Percentiles rank a stretch among this genome's conserved stretches.
phyloP scores from a whole-genome alignment of 2,113 vertebrate genomes.

The Acinonyx jubatus region DNA sequence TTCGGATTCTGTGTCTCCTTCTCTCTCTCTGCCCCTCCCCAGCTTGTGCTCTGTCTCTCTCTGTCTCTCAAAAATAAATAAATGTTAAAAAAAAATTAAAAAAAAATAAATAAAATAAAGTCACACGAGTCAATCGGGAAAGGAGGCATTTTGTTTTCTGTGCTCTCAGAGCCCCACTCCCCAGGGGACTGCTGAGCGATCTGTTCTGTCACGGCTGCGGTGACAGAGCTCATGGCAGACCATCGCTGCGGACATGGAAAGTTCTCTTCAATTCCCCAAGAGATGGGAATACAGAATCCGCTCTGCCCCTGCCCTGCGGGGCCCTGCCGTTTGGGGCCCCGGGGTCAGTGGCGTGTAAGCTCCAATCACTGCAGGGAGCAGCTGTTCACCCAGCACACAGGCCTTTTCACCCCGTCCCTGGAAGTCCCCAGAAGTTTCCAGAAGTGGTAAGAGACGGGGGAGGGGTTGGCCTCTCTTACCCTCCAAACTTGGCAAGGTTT shows the following conservation, averaged over 20 bases:
- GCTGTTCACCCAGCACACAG: not conserved
- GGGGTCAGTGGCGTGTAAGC: not conserved
- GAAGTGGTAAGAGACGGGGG: not conserved
- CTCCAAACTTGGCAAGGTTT: not conserved
- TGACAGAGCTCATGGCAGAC: rapidly evolving
- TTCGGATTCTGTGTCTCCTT: too few relatives aligned
- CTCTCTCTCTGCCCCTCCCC: too few relatives aligned
- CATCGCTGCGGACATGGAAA: rapidly evolving
- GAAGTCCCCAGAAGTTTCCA: not conserved
- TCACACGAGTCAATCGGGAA: not conserved
- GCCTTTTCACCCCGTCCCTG: not conserved
- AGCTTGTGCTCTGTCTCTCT: too few relatives aligned
- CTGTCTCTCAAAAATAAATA: too few relatives aligned
- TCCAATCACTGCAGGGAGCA: not conserved
- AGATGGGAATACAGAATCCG: not conserved
- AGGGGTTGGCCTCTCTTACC: not conserved
- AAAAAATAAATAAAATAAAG: too few relatives aligned
- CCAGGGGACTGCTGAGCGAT: rapidly evolving
- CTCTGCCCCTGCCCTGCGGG: too few relatives aligned
- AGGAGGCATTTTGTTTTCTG: not conserved
- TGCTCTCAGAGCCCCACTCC: rapidly evolving
- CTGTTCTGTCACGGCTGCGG: not conserved
- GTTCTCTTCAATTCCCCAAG: not conserved
- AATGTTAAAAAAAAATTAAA: too few relatives aligned
- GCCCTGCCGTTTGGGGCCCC: not conserved